Base-by-base conservation (phyloP, 2,113 vertebrate species). In the Siphamia tubifer region DNA sequence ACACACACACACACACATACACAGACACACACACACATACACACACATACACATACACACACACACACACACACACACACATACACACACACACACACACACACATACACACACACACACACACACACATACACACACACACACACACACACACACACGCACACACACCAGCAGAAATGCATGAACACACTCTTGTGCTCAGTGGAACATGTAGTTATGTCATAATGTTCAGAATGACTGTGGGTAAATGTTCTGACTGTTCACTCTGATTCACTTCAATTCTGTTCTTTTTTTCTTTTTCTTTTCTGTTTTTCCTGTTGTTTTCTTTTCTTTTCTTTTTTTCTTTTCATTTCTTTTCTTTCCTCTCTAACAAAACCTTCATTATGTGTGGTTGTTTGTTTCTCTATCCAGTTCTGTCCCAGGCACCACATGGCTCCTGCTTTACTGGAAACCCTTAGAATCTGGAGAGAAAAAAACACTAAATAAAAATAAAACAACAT, bases 141-240 rank as follows among this genome's bases (percentile, higher is more conserved):
- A 77, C 76, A 58, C 47, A 52, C 34, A 15, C 61, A 53, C 45
- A 63, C n/a, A 77, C 76, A 58, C 47, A 52, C 34, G 13, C 61
- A 53, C 45, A 63, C 55, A 56, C 79, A 62, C 69, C 32, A 67
- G 62, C 56, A 75, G 38, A 74, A 56, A 69, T 34, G 28, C 51
- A 79, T 83, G 61, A 67, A 73, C 80, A 85, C 76, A 67, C 82
- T 79, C 48, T 72, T 51, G 53, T 63, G 66, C 55, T 81, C 70
- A 45, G 80, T 82, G 76, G 80, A 85, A 84, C 84, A 85, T 72
- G 20, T 9, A 21, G 51, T 88, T 84, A 82, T 83, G 69, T 88
- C 79, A 86, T 64, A 27, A 62, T 72, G 44, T 36, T 28, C 23
- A 53, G 61, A 34, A 19, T 44, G 47, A 39, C 56, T 43, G 28